These are phyloP conservation scores for Ctenopoma multispine DNA, from an alignment of 2,797 vertebrate genomes.

Conservation along the genomic window DNA sequence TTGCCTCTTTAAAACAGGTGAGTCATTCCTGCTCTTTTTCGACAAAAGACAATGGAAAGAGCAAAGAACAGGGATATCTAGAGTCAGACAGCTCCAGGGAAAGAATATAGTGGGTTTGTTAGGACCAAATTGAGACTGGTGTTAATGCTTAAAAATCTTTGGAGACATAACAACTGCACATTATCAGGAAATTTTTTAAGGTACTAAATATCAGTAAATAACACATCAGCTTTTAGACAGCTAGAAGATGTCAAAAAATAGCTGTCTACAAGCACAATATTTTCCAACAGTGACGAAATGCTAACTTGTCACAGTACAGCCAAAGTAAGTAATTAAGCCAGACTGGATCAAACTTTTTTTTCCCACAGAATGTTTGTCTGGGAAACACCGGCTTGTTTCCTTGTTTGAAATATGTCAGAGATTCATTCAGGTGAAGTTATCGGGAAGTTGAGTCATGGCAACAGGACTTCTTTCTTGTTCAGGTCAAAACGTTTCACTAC, in stretches of 20 bases:
- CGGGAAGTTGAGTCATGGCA: too few relatives aligned
- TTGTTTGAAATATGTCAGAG: too few relatives aligned
- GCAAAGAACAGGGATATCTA: background rate
- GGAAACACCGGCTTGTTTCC: background rate
- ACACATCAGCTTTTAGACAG: background rate
- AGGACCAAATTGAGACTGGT: background rate
- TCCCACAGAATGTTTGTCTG: background rate
- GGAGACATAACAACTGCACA: background rate
- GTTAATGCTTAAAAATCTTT: background rate
- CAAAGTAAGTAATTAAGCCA: background rate
- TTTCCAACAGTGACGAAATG: background rate
- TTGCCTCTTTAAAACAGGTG: constrained; percentile 35
- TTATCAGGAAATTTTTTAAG: background rate
- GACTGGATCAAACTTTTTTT: background rate
- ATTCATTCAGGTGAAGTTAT: too few relatives aligned
- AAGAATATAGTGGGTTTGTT: background rate
- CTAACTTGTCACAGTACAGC: background rate
- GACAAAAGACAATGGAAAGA: constrained; percentile 2
- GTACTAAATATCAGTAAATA: background rate
- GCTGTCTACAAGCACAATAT: background rate
- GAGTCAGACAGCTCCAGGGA: background rate
- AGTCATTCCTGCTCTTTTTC: constrained; percentile 48
- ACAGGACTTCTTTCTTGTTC: too few relatives aligned
- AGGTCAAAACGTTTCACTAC: too few relatives aligned
- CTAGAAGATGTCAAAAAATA: too few relatives aligned